Evolutionary conservation across 2,113 vertebrate species (phyloP).

Genomic region (Puma concolor): DNA sequence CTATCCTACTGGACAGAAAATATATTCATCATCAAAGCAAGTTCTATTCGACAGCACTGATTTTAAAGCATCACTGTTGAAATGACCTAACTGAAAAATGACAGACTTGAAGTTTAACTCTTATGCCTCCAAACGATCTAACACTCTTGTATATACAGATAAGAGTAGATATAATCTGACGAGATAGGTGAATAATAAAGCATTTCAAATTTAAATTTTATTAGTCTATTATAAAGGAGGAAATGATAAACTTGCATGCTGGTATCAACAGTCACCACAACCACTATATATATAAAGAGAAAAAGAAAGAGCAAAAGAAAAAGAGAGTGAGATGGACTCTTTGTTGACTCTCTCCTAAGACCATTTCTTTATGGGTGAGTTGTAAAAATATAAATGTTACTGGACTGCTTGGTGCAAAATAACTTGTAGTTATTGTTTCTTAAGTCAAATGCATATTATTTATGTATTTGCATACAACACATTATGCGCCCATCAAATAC

Average conservation of each 20-base stretch:
- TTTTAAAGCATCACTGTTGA: not conserved
- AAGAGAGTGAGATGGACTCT: not conserved
- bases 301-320: not conserved
- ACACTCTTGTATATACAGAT: not conserved
- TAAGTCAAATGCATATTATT: not conserved
- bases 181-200: not conserved
- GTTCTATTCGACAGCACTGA: not conserved
- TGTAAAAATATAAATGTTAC: not conserved
- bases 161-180: not conserved
- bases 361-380: not conserved
- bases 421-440: not conserved
- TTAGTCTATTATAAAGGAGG: not conserved
- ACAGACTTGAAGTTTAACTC: not conserved
- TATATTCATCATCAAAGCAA: no score
- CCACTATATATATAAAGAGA: not conserved
- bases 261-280: not conserved
- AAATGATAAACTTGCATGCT: not conserved
- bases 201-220: slow-evolving; percentile 31
- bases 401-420: not conserved
- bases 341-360: not conserved
- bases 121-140: not conserved
- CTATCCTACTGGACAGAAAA: not conserved
- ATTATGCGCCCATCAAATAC: not conserved
- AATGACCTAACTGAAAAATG: not conserved
- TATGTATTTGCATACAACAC: not conserved